phyloP scores from a whole-genome alignment of 2,113 vertebrate species.

The Sturnus vulgaris region DNA sequence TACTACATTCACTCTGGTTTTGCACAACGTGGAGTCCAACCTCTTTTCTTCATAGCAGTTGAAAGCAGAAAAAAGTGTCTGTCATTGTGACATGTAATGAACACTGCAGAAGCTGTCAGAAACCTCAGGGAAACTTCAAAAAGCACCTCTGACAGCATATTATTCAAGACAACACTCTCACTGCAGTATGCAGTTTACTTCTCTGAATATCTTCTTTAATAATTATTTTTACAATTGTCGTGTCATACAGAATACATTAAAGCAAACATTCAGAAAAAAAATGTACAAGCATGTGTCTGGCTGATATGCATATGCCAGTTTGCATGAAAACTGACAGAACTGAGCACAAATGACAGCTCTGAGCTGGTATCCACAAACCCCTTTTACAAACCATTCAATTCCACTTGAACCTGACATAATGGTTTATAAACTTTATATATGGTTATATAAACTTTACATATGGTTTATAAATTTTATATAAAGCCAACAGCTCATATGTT shows the following conservation, averaged over 20 bases:
- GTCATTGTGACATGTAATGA: not conserved
- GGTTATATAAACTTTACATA: not conserved
- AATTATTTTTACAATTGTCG: conserved; percentile 14
- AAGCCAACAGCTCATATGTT: not conserved
- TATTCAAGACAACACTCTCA: not conserved
- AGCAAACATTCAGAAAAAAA: conserved; percentile 35
- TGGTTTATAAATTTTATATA: not conserved
- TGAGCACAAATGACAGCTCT: not conserved
- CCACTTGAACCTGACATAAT: not conserved
- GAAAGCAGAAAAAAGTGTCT: not conserved
- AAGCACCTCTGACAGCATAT: not conserved
- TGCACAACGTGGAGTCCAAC: not conserved
- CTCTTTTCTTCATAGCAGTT: not conserved
- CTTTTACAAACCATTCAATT: not conserved
- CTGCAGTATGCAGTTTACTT: not conserved
- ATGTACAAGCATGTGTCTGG: not conserved
- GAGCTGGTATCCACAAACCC: not conserved
- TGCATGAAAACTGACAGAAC: not conserved
- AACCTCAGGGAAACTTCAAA: not conserved
- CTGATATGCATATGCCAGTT: not conserved
- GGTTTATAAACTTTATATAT: not conserved
- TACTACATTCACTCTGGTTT: not conserved
- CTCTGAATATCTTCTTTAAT: conserved; percentile 19
- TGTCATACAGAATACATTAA: conserved; percentile 17
- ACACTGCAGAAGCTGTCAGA: not conserved